Percentiles rank a stretch among this genome's conserved stretches.
phyloP scores from a whole-genome alignment of 1,140 invertebrate genomes.

The Philotrypesis tridentata region DNA sequence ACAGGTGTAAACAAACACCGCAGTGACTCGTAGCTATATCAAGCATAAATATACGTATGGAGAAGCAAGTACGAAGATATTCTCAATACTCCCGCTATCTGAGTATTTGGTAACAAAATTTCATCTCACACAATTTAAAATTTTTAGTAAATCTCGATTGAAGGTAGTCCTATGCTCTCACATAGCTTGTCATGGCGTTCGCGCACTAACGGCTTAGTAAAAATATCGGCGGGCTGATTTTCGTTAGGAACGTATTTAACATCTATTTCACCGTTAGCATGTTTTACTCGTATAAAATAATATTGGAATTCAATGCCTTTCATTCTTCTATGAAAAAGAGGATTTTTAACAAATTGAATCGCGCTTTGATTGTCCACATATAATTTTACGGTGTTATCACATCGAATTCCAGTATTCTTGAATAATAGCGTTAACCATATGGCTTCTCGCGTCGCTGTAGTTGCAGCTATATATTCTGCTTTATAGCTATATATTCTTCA shows the following conservation, averaged over 20 bases:
- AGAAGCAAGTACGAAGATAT: not conserved
- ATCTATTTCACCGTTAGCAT: constrained; percentile 45
- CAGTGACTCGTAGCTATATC: not conserved
- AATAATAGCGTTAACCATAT: constrained; percentile 59
- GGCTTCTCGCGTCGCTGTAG: constrained; percentile 48
- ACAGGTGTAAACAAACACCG: not conserved
- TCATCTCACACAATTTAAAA: not conserved
- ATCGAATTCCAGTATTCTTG: constrained; percentile 51
- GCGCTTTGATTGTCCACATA: constrained; percentile 61
- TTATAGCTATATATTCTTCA: no score
- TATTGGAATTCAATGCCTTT: constrained; percentile 68
- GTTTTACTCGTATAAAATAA: constrained; percentile 63
- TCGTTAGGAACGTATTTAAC: constrained; percentile 50
- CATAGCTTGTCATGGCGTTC: constrained; percentile 34
- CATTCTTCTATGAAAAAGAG: constrained; percentile 60
- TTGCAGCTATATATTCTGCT: constrained; percentile 54
- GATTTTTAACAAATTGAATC: constrained; percentile 65
- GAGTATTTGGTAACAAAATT: constrained; percentile 22
- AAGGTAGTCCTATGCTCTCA: not conserved
- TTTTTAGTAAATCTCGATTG: constrained; percentile 23
- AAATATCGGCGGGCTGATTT: constrained; percentile 52
- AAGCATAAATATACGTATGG: no score
- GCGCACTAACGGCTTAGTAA: constrained; percentile 52
- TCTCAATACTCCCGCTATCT: constrained; percentile 32
- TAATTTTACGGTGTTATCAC: constrained; percentile 37